A percentile compares a stretch with the other conserved stretches of the same genome.
Evolutionary conservation across 1,140 invertebrate species (phyloP).

Genomic region (Drosophila hydei): DNA sequence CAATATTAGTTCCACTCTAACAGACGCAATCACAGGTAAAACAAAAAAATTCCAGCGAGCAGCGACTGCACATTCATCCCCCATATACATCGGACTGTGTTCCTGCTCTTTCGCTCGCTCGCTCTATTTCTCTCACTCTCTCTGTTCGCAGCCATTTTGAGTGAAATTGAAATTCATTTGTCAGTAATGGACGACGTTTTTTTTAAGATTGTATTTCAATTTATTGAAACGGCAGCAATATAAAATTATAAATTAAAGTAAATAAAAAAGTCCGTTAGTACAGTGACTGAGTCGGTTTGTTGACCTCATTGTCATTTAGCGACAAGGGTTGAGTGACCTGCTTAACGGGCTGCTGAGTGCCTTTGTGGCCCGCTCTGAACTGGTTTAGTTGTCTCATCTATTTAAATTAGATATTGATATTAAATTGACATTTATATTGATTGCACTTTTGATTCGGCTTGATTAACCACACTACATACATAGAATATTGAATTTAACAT

Average conservation of each 20-base stretch:
- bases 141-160: conserved; percentile 57
- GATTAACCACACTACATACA: neutral
- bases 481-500: conserved; percentile 12
- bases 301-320: conserved; percentile 66
- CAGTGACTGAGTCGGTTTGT: conserved; percentile 54
- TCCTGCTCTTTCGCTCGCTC: conserved; percentile 5
- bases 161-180: conserved; percentile 37
- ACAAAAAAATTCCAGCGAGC: conserved; percentile 14
- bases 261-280: neutral
- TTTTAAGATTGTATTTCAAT: neutral
- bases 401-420: conserved; percentile 13
- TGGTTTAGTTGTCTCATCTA: conserved; percentile 8
- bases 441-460: conserved; percentile 7
- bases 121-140: neutral
- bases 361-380: conserved; percentile 5
- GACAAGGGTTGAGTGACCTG: conserved; percentile 73
- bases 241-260: conserved; percentile 8
- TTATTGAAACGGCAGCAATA: no score
- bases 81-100: conserved; percentile 4
- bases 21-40: conserved; percentile 33
- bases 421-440: conserved; percentile 3
- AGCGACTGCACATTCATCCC: conserved; percentile 31
- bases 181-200: conserved; percentile 27
- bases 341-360: conserved; percentile 45
- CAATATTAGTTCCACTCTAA: conserved; percentile 34